phyloP scores from a whole-genome alignment of 2,797 vertebrate genomes.

The Crax fasciolata region DNA sequence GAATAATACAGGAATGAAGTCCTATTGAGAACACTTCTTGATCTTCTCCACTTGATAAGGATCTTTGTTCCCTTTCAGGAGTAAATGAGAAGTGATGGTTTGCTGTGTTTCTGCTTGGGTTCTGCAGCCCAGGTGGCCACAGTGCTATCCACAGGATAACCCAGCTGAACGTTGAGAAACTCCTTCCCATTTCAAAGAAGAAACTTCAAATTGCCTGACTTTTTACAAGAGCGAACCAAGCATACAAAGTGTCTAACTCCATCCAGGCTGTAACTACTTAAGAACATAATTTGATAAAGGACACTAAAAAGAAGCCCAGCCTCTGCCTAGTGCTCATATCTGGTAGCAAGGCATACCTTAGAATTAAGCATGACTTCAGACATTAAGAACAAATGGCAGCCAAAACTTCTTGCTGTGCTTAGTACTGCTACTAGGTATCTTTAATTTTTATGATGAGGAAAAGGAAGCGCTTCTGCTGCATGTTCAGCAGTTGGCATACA shows the following conservation, averaged over 20 bases:
- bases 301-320: background rate
- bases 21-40: background rate
- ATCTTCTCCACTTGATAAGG: accelerated
- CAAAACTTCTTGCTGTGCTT: background rate
- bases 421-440: background rate
- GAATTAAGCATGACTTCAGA: background rate
- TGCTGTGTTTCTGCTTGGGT: background rate
- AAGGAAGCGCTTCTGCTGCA: accelerated
- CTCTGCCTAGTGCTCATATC: background rate
- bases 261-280: background rate
- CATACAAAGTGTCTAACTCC: background rate
- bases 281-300: background rate
- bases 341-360: background rate
- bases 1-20: background rate
- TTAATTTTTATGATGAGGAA: background rate
- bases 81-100: background rate
- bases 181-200: background rate
- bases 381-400: background rate
- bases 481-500: background rate
- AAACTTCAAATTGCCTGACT: background rate
- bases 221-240: background rate
- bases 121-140: background rate
- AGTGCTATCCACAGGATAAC: background rate
- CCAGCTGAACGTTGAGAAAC: background rate
- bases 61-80: background rate